These are phyloP conservation scores for Aspidiotus rigidus DNA, from an alignment of 2,888 invertebrate species.

Conservation along the genomic window DNA sequence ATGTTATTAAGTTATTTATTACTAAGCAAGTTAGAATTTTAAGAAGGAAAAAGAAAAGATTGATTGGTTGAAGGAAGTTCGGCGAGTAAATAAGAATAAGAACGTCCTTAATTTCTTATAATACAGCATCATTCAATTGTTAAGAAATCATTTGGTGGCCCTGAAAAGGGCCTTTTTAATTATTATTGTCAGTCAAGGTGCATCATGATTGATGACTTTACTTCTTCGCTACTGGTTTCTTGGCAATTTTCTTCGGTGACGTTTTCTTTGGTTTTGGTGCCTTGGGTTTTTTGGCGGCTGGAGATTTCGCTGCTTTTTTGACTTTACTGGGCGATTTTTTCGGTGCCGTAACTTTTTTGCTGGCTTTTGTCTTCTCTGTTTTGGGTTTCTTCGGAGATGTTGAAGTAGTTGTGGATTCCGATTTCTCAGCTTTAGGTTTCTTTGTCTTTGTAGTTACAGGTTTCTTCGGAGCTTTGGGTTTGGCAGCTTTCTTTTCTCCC, in stretches of 20 bases:
- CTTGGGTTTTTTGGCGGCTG: constrained; percentile 43
- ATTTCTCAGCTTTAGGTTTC: constrained; percentile 35
- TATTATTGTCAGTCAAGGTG: background rate
- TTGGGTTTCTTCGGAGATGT: constrained; percentile 22
- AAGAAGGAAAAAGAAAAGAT: too few species aligned
- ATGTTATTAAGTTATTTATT: too few species aligned
- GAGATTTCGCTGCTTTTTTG: constrained; percentile 37
- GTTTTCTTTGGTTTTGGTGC: constrained; percentile 44
- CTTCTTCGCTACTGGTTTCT: constrained; percentile 22
- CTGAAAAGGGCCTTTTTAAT: constrained; percentile 10
- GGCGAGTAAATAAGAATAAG: too few species aligned
- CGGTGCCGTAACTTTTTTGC: constrained; percentile 32
- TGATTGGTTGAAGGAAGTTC: too few species aligned
- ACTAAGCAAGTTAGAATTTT: too few species aligned
- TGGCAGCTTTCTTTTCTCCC: constrained; percentile 1
- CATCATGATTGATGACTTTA: background rate
- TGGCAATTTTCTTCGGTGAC: constrained; percentile 15
- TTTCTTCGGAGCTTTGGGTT: background rate
- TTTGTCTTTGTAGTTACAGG: background rate
- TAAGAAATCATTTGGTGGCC: background rate
- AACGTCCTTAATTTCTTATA: too few species aligned
- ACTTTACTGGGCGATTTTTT: constrained; percentile 38
- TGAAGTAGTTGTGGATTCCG: constrained; percentile 33
- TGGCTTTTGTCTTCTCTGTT: constrained; percentile 36
- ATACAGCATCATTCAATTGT: too few species aligned